Conservation (phyloP, 2,797 vertebrate species). For the Pampus argenteus region DNA sequence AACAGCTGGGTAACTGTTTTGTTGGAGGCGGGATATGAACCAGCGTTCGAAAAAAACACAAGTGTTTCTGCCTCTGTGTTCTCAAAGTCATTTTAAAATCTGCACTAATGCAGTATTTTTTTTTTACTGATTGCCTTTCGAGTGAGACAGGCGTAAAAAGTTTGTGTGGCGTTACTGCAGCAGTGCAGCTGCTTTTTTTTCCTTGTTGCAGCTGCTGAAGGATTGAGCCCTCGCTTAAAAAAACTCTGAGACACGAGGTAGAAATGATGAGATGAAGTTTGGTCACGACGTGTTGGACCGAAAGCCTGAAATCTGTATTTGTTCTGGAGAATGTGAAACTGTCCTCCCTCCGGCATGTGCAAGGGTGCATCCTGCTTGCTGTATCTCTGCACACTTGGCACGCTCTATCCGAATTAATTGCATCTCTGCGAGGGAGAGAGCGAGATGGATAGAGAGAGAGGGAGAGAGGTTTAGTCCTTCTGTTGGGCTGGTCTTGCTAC, state of each 20-base stretch:
- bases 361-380: conserved; percentile 83
- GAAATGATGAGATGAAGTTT: conserved; percentile 72
- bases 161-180: conserved; percentile 70
- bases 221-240: conserved; percentile 59
- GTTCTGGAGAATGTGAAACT: conserved; percentile 77
- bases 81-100: conserved; percentile 36
- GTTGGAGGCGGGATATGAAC: conserved; percentile 39
- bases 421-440: conserved; percentile 85
- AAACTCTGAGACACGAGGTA: conserved; percentile 65
- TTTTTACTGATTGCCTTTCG: conserved; percentile 36
- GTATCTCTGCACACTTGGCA: conserved; percentile 87
- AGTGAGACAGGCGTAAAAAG: conserved; percentile 57
- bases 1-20: conserved; percentile 61
- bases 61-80: conserved; percentile 38
- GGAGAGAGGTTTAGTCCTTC: conserved; percentile 76
- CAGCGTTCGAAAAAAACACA: conserved; percentile 44
- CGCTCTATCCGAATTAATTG: conserved; percentile 88
- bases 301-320: conserved; percentile 74
- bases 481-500: conserved; percentile 84
- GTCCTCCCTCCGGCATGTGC: conserved; percentile 81
- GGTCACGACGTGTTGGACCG: conserved; percentile 64
- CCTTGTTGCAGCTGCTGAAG: conserved; percentile 51
- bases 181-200: conserved; percentile 40
- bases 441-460: conserved; percentile 77
- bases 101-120: conserved; percentile 48